Evolutionary conservation across 2,888 invertebrate species (phyloP).

Genomic region (Lasioglossum morio): DNA sequence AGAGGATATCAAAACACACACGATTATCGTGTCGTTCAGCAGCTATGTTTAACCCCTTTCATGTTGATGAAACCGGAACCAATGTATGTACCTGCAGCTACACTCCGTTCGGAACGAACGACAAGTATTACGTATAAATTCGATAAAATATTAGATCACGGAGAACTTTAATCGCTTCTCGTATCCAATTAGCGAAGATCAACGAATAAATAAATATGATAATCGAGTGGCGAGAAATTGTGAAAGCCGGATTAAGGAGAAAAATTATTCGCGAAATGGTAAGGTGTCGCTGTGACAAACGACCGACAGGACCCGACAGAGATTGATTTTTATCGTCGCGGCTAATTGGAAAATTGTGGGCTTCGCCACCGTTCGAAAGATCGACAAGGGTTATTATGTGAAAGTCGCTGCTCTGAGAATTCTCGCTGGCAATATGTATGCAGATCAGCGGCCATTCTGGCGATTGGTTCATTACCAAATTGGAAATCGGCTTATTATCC

Average conservation of each 20-base stretch:
- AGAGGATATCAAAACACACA: constrained; percentile 19
- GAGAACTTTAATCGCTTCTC: not conserved
- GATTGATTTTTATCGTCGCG: constrained; percentile 39
- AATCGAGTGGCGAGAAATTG: not conserved
- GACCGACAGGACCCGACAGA: constrained; percentile 22
- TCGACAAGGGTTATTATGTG: constrained; percentile 20
- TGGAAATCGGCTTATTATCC: constrained; percentile 40
- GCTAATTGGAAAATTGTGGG: constrained; percentile 54
- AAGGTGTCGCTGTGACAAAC: constrained; percentile 10
- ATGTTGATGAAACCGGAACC: not conserved
- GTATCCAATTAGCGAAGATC: not conserved
- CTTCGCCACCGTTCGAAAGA: not conserved
- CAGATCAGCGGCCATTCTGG: constrained; percentile 43
- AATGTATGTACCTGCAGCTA: not conserved
- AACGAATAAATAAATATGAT: not conserved
- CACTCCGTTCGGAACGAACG: not conserved
- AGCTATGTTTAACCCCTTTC: constrained; percentile 6
- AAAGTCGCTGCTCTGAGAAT: constrained; percentile 7
- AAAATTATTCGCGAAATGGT: not conserved
- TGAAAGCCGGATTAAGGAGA: not conserved
- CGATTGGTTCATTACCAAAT: constrained; percentile 65
- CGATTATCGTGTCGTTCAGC: constrained; percentile 19
- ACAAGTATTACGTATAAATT: not conserved
- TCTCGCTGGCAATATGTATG: constrained; percentile 58
- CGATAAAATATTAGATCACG: not conserved